phyloP scores from a whole-genome alignment of 2,888 invertebrate genomes.

The Monopis laevigella region DNA sequence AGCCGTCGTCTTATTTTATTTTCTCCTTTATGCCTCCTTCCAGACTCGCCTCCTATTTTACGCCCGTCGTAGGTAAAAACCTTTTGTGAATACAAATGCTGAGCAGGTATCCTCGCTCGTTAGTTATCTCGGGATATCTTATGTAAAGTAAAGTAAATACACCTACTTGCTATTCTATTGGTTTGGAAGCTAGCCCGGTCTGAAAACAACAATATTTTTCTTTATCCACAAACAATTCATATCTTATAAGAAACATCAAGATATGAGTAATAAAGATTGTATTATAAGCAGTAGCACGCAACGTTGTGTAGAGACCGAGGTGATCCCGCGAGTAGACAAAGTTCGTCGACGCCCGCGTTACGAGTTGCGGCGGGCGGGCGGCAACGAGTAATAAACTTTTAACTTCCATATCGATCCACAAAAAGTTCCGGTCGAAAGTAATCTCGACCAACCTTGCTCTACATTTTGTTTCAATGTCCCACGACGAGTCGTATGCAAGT shows the following conservation, averaged over 20 bases:
- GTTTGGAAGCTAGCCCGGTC: slow-evolving; percentile 3
- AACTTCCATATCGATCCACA: slow-evolving; percentile 58
- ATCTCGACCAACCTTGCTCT: slow-evolving; percentile 62
- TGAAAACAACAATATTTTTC: too few species aligned
- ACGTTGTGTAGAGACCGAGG: too few species aligned
- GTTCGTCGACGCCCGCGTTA: slow-evolving; percentile 9
- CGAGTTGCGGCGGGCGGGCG: slow-evolving; percentile 17
- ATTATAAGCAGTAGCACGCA: too few species aligned
- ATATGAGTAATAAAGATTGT: slow-evolving; percentile 27
- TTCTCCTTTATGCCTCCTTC: slow-evolving; percentile 65
- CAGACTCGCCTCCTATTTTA: slow-evolving; percentile 60
- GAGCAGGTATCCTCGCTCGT: slow-evolving; percentile 62
- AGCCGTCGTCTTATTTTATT: slow-evolving; percentile 64
- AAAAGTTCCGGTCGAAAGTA: slow-evolving; percentile 61
- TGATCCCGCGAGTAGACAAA: slow-evolving; percentile 27
- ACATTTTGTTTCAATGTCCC: slow-evolving; percentile 60
- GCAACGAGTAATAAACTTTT: slow-evolving; percentile 50
- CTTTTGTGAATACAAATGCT: slow-evolving; percentile 65
- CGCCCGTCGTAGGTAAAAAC: slow-evolving; percentile 57
- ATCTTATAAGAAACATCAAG: slow-evolving; percentile 19
- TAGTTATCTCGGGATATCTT: slow-evolving; percentile 52
- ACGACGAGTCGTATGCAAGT: slow-evolving; percentile 57
- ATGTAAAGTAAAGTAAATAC: slow-evolving; percentile 64
- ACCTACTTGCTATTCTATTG: slow-evolving; percentile 10
- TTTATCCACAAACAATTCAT: too few species aligned